phyloP scores from a whole-genome alignment of 1,140 invertebrate species.

The Nylanderia fulva region DNA sequence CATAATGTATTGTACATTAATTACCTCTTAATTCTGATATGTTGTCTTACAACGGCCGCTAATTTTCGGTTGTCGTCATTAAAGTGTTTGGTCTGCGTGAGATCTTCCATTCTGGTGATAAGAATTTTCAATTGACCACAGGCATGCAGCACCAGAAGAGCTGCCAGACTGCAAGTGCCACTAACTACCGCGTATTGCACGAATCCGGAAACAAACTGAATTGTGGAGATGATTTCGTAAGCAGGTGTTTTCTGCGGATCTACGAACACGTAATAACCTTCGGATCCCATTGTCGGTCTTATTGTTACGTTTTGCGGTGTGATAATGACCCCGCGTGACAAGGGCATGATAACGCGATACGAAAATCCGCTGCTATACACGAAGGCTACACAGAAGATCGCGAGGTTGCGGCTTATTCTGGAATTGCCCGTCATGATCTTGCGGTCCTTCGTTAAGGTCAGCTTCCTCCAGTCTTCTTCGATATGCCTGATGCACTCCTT shows the following conservation, averaged over 20 bases:
- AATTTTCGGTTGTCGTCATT: slow-evolving; percentile 49
- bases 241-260: slow-evolving; percentile 62
- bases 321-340: slow-evolving; percentile 12
- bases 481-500: slow-evolving; percentile 69
- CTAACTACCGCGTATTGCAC: slow-evolving; percentile 65
- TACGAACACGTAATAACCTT: slow-evolving; percentile 62
- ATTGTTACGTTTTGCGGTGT: slow-evolving; percentile 20
- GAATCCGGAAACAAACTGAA: slow-evolving; percentile 69
- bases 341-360: slow-evolving; percentile 42
- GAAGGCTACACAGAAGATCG: neutral
- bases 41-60: slow-evolving; percentile 69
- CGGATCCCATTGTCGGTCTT: slow-evolving; percentile 63
- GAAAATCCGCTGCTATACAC: slow-evolving; percentile 52
- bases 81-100: neutral
- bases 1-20: neutral
- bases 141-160: slow-evolving; percentile 73
- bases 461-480: slow-evolving; percentile 72
- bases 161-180: slow-evolving; percentile 64
- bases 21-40: slow-evolving; percentile 68
- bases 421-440: slow-evolving; percentile 29
- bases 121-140: slow-evolving; percentile 76
- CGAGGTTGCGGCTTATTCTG: slow-evolving; percentile 17
- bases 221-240: slow-evolving; percentile 69
- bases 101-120: slow-evolving; percentile 46
- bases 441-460: neutral